Percentiles rank a stretch among this genome's conserved stretches.
Evolutionary conservation across 2,888 invertebrate genomes (phyloP).

Genomic region (Prionchulus punctatus): DNA sequence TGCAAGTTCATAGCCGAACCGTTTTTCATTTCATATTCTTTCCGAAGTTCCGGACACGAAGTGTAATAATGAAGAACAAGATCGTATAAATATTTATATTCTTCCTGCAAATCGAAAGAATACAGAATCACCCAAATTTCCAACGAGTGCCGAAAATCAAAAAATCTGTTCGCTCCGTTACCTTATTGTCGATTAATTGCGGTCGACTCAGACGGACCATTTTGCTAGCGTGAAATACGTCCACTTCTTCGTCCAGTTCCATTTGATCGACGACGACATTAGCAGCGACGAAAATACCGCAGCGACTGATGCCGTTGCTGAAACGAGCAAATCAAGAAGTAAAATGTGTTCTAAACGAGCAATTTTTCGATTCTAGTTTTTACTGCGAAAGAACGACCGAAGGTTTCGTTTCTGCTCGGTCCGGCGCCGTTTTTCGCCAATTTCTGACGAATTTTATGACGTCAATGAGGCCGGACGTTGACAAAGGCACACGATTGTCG

Average conservation of each 20-base stretch:
- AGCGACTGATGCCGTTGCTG: slow-evolving; percentile 81
- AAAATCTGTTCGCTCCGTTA: slow-evolving; percentile 29
- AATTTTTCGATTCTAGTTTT: too few species aligned
- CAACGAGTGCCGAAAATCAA: background rate
- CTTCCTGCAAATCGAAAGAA: slow-evolving; percentile 51
- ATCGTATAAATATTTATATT: slow-evolving; percentile 94
- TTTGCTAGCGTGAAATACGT: slow-evolving; percentile 93
- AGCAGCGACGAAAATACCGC: slow-evolving; percentile 93
- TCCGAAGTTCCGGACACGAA: too few species aligned
- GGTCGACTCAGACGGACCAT: slow-evolving; percentile 88
- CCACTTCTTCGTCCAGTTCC: slow-evolving; percentile 91
- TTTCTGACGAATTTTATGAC: slow-evolving; percentile 30
- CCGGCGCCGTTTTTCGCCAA: slow-evolving; percentile 29
- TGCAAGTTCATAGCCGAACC: too few species aligned
- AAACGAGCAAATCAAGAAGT: too few species aligned
- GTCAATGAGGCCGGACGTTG: slow-evolving; percentile 66
- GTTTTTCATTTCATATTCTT: too few species aligned
- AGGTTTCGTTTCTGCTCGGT: slow-evolving; percentile 28
- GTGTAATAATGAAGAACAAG: slow-evolving; percentile 76
- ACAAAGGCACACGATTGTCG: slow-evolving; percentile 85
- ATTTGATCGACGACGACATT: slow-evolving; percentile 97
- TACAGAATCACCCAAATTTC: background rate
- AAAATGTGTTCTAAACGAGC: too few species aligned
- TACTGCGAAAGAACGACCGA: slow-evolving; percentile 28
- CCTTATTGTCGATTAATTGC: slow-evolving; percentile 84